Evolutionary conservation across 2,888 invertebrate genomes (phyloP), one percentile per base, ranked within the genome.

Genomic region (Drosophila anomalata): DNA sequence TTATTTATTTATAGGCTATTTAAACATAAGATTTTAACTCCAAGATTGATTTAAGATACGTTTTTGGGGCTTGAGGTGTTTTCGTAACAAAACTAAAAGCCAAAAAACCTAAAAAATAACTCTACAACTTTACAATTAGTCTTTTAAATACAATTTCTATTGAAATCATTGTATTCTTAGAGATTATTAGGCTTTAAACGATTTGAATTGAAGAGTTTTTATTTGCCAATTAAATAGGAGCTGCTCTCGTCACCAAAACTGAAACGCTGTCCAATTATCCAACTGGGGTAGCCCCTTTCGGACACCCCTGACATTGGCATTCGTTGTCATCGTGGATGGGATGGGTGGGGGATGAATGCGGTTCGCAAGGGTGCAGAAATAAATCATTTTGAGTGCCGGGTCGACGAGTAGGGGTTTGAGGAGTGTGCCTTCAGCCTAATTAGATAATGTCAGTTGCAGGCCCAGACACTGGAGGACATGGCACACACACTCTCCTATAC

Each of bases 381-480:
- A 84, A 78, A 78, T 78, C 78, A 78, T 78, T 72, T 78, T 59
- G 75, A 60, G 62, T 67, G 61, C 75, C 2, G 1, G 44, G 22
- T 20, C 4, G 12, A 12, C 36, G 39, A 51, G 46, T n/a, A 6
- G 24, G 36, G 14, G 22, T 44, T 20, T 52, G 51, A 9, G 17
- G 26, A 29, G 11, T 14, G 6, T 60, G 48, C 33, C 72, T 61
- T 70, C 74, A 67, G 88, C 85, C 87, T 88, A 84, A 88, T 84
- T 84, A 88, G 88, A 88, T 88, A 87, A 84, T 87, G 83, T 84
- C 87, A 88, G 71, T 80, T 86, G 80, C 82, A 83, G 56, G 56
- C 33, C 60, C 60, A 41, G 41, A 63, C 61, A 24, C 31, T 44
- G 61, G 60, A 60, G 54, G 9, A 44, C 53, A 17, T 41, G 59